Conservation (phyloP, 2,113 vertebrate genomes). For the Phylloscopus trochiloides region DNA sequence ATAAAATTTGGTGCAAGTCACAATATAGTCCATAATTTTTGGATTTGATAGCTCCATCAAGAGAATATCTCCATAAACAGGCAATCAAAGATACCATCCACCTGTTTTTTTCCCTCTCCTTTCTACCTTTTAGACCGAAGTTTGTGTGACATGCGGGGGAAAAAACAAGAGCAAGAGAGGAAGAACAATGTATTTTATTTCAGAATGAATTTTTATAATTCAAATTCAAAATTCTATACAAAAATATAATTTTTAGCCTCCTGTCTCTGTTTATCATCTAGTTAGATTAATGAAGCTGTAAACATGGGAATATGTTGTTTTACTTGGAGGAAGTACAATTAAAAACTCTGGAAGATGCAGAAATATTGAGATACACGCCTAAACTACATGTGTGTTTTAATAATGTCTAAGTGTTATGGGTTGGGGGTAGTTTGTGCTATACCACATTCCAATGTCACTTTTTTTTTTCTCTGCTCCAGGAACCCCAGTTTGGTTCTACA, state of each 20-base stretch:
- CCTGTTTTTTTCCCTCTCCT: not conserved
- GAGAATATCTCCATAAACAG: not conserved
- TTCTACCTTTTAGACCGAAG: not conserved
- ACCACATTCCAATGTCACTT: not conserved
- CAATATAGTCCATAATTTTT: not conserved
- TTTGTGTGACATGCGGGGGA: not conserved
- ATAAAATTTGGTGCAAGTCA: not conserved
- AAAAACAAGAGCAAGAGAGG: not conserved
- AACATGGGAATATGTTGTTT: not conserved
- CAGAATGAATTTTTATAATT: not conserved
- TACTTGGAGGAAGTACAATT: not conserved
- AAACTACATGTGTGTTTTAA: not conserved
- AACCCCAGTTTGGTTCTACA: conserved; percentile 98
- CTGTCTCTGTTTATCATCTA: not conserved
- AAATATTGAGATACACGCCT: not conserved
- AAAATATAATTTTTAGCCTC: not conserved
- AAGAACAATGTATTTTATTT: not conserved
- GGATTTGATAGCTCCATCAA: not conserved
- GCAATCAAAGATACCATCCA: not conserved
- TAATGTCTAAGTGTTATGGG: not conserved
- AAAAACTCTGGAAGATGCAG: not conserved
- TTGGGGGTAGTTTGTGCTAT: not conserved
- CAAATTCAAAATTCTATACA: no score
- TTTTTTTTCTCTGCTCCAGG: conserved; percentile 74
- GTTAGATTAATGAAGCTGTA: not conserved